Evolutionary conservation across 2,888 invertebrate species (phyloP).

Genomic region (Artemia sp.): DNA sequence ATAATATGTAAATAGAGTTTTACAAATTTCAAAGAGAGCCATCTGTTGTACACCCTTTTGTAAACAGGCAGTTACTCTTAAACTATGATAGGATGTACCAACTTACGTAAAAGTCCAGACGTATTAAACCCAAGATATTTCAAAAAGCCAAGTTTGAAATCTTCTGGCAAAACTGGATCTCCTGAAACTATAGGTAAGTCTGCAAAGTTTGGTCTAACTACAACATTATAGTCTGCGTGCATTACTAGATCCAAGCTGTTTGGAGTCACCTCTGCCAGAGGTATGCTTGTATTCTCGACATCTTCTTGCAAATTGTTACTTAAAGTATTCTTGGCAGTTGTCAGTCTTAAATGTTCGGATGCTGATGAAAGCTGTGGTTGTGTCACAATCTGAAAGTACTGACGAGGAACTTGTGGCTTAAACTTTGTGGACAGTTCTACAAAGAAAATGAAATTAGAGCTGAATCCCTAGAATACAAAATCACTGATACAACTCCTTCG

Average conservation of each 20-base stretch:
- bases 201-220: slow-evolving; percentile 5
- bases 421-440: slow-evolving; percentile 1
- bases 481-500: too few relatives aligned
- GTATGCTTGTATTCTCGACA: too few relatives aligned
- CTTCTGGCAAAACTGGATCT: slow-evolving; percentile 4
- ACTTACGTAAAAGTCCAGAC: slow-evolving; percentile 6
- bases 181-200: neutral
- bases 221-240: neutral
- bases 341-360: neutral
- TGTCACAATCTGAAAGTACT: neutral
- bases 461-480: too few relatives aligned
- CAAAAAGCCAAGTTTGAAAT: neutral
- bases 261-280: neutral
- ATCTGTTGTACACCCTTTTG: too few relatives aligned
- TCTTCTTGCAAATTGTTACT: neutral
- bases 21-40: too few relatives aligned
- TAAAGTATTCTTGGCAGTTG: neutral
- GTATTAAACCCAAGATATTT: slow-evolving; percentile 5
- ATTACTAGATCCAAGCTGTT: neutral
- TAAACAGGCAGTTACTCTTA: too few relatives aligned
- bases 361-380: neutral
- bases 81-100: too few relatives aligned
- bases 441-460: neutral
- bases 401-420: neutral
- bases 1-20: too few relatives aligned